phyloP scores from a whole-genome alignment of 1,140 invertebrate species.

The Micrasema longulum region DNA sequence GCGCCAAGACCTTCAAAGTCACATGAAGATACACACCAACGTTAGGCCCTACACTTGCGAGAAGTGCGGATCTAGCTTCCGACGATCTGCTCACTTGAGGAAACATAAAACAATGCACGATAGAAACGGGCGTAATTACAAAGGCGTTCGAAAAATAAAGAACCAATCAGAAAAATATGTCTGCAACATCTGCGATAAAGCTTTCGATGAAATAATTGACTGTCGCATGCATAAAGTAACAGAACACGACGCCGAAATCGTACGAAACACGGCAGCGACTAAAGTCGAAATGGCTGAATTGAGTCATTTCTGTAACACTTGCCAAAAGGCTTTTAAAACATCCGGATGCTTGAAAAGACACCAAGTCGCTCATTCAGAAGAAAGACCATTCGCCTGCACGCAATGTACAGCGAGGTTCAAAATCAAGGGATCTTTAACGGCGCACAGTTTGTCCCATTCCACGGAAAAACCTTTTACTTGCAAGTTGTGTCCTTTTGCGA shows the following conservation, averaged over 20 bases:
- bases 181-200: not conserved
- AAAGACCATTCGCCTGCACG: conserved; percentile 1
- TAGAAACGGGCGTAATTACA: not conserved
- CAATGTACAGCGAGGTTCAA: conserved; percentile 2
- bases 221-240: conserved; percentile 18
- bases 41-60: conserved; percentile 52
- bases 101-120: conserved; percentile 14
- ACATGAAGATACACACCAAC: conserved; percentile 60
- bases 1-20: conserved; percentile 62
- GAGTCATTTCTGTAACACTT: conserved; percentile 13
- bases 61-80: conserved; percentile 58
- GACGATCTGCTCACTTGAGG: conserved; percentile 34
- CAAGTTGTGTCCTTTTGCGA: conserved; percentile 15
- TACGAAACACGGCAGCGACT: not conserved
- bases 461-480: conserved; percentile 16
- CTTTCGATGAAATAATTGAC: conserved; percentile 1
- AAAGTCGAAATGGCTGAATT: not conserved
- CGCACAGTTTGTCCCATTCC: not conserved
- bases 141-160: not conserved
- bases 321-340: conserved; percentile 5
- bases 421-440: conserved; percentile 2
- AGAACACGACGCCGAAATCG: conserved; percentile 3
- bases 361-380: not conserved
- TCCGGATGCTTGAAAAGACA: conserved; percentile 2
- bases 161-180: not conserved